phyloP scores from a whole-genome alignment of 2,113 vertebrate species.

The Oncorhynchus tshawytscha region DNA sequence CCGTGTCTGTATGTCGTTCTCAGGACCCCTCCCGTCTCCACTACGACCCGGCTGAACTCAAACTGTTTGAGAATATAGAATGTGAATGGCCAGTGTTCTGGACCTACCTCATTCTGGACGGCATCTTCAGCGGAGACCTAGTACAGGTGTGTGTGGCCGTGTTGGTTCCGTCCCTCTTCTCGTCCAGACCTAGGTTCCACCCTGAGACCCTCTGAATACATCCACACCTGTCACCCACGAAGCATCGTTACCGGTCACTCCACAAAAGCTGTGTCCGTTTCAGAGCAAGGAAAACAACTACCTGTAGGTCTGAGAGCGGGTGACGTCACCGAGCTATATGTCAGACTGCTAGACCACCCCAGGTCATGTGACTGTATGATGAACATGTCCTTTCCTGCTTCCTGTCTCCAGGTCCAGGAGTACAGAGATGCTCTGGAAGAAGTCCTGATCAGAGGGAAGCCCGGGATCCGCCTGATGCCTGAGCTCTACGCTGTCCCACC shows the following conservation, averaged over 20 bases:
- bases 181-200: too few relatives aligned
- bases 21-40: constrained; percentile 93
- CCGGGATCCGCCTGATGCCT: constrained; percentile 89
- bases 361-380: too few relatives aligned
- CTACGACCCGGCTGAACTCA: constrained; percentile 96
- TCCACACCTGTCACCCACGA: too few relatives aligned
- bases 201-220: too few relatives aligned
- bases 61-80: constrained; percentile 98
- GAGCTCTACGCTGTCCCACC: constrained; percentile 89
- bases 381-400: background rate
- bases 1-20: background rate
- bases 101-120: constrained; percentile 95
- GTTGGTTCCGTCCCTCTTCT: background rate
- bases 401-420: constrained; percentile 83
- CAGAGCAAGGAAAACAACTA: too few relatives aligned
- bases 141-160: constrained; percentile 79
- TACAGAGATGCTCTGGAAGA: constrained; percentile 93
- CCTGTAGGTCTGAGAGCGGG: too few relatives aligned
- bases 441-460: constrained; percentile 88
- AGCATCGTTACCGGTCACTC: too few relatives aligned
- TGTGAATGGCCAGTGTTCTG: constrained; percentile 98
- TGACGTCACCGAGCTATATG: too few relatives aligned
- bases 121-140: constrained; percentile 85
- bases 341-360: too few relatives aligned
- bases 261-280: too few relatives aligned